These are phyloP conservation scores for Sinelater perroti DNA, from an alignment of 2,888 invertebrate genomes.

Conservation along the genomic window DNA sequence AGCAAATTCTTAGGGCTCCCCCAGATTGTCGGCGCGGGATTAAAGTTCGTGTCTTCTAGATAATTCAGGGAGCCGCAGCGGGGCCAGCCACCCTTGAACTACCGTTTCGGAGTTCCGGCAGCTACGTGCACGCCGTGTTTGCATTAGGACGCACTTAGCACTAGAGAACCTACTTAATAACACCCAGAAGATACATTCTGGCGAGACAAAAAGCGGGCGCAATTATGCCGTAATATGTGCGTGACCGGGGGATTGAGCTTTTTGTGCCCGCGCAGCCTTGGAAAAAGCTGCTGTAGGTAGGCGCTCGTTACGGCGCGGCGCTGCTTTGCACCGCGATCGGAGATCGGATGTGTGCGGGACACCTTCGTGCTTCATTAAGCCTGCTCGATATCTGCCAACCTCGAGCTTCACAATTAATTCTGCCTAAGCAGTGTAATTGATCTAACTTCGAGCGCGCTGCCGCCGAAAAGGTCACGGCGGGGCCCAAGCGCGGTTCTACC, in stretches of 20 bases:
- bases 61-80: too few relatives aligned
- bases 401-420: slow-evolving; percentile 14
- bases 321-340: slow-evolving; percentile 13
- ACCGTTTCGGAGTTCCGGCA: slow-evolving; percentile 11
- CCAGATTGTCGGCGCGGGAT: too few relatives aligned
- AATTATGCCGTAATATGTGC: slow-evolving; percentile 28
- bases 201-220: slow-evolving; percentile 16
- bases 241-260: slow-evolving; percentile 25
- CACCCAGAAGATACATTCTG: slow-evolving; percentile 1
- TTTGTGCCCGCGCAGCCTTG: slow-evolving; percentile 18
- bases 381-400: slow-evolving; percentile 6
- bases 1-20: too few relatives aligned
- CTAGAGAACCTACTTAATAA: slow-evolving; percentile 20
- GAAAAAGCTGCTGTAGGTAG: slow-evolving; percentile 25
- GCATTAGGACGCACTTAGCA: slow-evolving; percentile 21
- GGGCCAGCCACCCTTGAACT: too few relatives aligned
- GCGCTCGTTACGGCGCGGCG: slow-evolving; percentile 17
- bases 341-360: slow-evolving; percentile 4
- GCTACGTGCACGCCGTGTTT: slow-evolving; percentile 16
- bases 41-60: too few relatives aligned
- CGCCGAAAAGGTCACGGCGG: background rate
- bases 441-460: slow-evolving; percentile 6
- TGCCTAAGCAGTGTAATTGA: slow-evolving; percentile 11
- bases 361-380: slow-evolving; percentile 19
- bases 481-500: too few relatives aligned